Percentiles rank a stretch among this genome's conserved stretches.
These are phyloP conservation scores for Corythornis madagascariensis DNA, from an alignment of 2,113 vertebrate genomes.

Conservation along the genomic window DNA sequence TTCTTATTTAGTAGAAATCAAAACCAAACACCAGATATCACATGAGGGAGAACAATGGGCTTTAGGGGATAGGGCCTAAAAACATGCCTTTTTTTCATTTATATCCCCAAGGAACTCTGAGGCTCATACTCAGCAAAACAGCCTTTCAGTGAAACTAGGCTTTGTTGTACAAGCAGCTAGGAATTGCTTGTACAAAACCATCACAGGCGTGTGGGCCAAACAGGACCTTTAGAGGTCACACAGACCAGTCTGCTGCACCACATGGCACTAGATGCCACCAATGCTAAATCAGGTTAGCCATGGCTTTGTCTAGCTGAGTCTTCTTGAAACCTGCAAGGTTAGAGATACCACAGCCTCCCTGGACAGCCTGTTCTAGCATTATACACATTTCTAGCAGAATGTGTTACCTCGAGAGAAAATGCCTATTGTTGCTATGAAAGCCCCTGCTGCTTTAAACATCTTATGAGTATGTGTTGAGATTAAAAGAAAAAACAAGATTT, in stretches of 20 bases:
- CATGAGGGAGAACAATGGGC: not conserved
- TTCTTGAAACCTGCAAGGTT: not conserved
- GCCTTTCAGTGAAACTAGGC: not conserved
- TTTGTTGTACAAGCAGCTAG: not conserved
- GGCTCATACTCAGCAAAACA: not conserved
- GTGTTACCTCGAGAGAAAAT: not conserved
- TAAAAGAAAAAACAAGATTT: not conserved
- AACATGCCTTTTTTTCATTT: not conserved
- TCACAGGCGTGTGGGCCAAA: not conserved
- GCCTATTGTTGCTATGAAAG: not conserved
- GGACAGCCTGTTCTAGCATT: not conserved
- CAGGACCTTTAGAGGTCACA: not conserved
- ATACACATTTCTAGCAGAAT: not conserved
- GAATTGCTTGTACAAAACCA: not conserved
- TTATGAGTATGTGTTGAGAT: not conserved
- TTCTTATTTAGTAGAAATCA: not conserved
- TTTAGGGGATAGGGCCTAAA: not conserved
- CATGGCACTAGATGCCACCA: not conserved
- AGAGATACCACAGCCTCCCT: not conserved
- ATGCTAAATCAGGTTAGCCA: not conserved
- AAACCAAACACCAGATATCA: not conserved
- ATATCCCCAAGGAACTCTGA: not conserved
- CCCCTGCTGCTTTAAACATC: not conserved
- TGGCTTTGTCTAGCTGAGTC: not conserved
- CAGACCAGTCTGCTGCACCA: not conserved